Base-by-base conservation (phyloP, 2,888 invertebrate species). In the Eubasilissa splendida region DNA sequence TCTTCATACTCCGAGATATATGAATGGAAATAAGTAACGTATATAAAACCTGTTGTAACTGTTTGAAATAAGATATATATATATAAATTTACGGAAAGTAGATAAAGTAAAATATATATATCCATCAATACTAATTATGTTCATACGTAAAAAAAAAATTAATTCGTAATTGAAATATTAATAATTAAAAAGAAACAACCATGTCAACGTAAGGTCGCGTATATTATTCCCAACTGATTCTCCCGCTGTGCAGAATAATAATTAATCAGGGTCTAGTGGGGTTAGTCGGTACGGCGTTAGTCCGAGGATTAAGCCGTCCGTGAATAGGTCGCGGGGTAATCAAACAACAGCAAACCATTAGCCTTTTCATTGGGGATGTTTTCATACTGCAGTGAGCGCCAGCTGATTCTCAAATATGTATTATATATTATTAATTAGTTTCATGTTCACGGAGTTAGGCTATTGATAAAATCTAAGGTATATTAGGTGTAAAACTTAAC, bases 311-410 rank as follows among this genome's bases (percentile, higher is more conserved):
- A 79, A 50, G 59, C 59, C 52, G 70, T 59, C 60, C 56, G 68
- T 77, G 82, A 65, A 77, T 82, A 65, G 56, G 53, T 58, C 59
- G 65, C 9, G 33, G 60, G 74, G 59, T 76, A 77, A 77, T 77
- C 82, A 82, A 82, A 82, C 80, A 82, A 77, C 80, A 74, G 77
- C 80, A 74, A 77, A 59, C 82, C 82, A 82, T 82, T 82, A 82
- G 77, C 68, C 77, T 71, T 80, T 82, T 82, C 82, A 80, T 74
- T 68, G 77, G 80, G 77, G 80, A 82, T 82, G 79, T 82, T 80
- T 82, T 75, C n/a, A 54, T 22, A 68, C 14, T 52, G 42, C 42
- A 65, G 68, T 53, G 42, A 9, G 66, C 50, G 66, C 58, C 58
- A 11, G n/a, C 12, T 5, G 66, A 2, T 80, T 63, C n/a, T 58